These are phyloP conservation scores for Heterotilapia buettikoferi DNA, from an alignment of 2,113 vertebrate genomes.

Conservation along the genomic window DNA sequence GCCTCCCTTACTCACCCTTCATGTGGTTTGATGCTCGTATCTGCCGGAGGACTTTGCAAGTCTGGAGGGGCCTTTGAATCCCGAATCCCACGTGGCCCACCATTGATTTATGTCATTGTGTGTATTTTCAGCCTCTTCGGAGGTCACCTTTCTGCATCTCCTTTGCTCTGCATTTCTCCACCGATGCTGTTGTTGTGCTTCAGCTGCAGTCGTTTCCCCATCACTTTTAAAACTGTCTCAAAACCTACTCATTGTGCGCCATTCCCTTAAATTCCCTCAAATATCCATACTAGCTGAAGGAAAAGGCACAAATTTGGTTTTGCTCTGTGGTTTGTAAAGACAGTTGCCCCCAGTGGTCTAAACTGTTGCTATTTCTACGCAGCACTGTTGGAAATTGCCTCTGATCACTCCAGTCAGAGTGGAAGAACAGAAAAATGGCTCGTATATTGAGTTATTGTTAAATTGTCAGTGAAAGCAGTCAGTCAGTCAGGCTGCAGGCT, in stretches of 20 bases:
- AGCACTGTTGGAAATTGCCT: constrained; percentile 20
- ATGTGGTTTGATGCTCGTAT: constrained; percentile 31
- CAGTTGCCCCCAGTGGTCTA: background rate
- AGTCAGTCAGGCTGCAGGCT: constrained; percentile 23
- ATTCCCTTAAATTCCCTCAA: background rate
- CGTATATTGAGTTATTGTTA: constrained; percentile 27
- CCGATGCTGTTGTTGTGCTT: constrained; percentile 18
- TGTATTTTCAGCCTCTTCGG: constrained; percentile 63
- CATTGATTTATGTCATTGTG: constrained; percentile 71
- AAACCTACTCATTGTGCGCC: background rate
- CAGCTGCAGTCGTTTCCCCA: constrained; percentile 21
- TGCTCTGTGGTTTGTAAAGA: background rate
- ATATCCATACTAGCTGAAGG: background rate
- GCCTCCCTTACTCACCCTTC: background rate
- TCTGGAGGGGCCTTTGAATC: constrained; percentile 46
- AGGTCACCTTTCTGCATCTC: constrained; percentile 68
- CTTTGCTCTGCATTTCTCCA: constrained; percentile 41
- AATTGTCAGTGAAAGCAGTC: constrained; percentile 37
- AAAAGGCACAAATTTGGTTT: constrained; percentile 11
- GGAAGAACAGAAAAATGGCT: constrained; percentile 4
- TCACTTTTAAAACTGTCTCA: constrained; percentile 11
- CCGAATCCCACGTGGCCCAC: constrained; percentile 33
- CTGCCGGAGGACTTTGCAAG: constrained; percentile 42
- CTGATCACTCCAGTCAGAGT: constrained; percentile 20
- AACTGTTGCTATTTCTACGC: constrained; percentile 1